phyloP scores from a whole-genome alignment of 2,888 invertebrate genomes.

The Eudasyphora cyanicolor region DNA sequence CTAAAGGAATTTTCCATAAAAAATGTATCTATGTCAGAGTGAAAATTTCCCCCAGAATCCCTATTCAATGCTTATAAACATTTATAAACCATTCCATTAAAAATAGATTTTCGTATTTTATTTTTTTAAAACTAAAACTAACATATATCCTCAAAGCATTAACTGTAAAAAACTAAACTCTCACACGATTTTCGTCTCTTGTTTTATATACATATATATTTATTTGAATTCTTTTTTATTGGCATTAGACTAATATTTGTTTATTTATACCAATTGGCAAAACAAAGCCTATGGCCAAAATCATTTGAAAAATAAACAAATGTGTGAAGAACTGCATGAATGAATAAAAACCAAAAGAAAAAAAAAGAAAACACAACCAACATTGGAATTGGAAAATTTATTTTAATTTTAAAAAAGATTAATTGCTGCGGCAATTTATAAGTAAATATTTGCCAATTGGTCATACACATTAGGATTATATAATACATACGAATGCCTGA shows the following conservation, averaged over 20 bases:
- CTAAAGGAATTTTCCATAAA: too few species aligned
- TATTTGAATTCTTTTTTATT: too few species aligned
- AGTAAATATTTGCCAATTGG: not conserved
- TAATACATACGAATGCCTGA: not conserved
- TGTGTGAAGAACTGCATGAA: not conserved
- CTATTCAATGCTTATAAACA: too few species aligned
- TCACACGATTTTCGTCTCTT: not conserved
- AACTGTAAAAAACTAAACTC: not conserved
- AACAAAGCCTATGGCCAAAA: not conserved
- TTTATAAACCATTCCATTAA: not conserved
- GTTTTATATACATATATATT: not conserved
- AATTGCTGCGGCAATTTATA: conserved; percentile 8
- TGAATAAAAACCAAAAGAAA: not conserved
- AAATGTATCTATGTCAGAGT: too few species aligned
- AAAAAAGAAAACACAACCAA: not conserved
- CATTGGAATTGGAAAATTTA: not conserved
- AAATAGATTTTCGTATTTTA: not conserved
- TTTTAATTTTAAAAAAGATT: conserved; percentile 5
- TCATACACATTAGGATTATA: not conserved
- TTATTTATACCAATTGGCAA: not conserved
- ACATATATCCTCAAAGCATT: not conserved
- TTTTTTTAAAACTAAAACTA: not conserved
- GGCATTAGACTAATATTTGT: not conserved
- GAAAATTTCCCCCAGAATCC: too few species aligned
- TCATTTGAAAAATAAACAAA: not conserved